Evolutionary conservation across 1,140 invertebrate genomes (phyloP), one percentile per base, ranked within the genome.

Genomic region (Lycorma delicatula): DNA sequence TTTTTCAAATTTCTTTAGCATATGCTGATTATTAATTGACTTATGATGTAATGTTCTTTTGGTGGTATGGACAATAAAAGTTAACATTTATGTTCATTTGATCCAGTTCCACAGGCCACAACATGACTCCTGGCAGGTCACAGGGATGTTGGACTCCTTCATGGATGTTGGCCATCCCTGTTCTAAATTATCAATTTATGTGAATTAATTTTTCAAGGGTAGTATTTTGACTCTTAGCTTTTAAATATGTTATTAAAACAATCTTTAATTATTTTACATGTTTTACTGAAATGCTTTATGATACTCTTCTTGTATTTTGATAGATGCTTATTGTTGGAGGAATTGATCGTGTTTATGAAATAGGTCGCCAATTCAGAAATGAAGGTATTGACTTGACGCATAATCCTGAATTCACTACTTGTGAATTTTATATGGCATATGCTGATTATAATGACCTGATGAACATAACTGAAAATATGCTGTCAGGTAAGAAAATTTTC

Each of bases 361-460:
- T 99, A 64, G 96, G 97, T 0, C 80, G 94, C 63, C 91, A 96
- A 67, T 99, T 99, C 72, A 79, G 97, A 50, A 99, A 99, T 74
- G 97, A 99, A 78, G 93, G 97, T 53, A 99, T 99, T 66, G 97
- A 99, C 75, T 71, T 98, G 63, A 98, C 97, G 0, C 97, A 99
- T 70, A 99, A 99, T 74, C 97, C 97, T 1, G 97, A 99, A 75
- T 99, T 99, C 68, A 99, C 97, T 3, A 97, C 93, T 12, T 97
- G 94, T 72, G 97, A 99, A 78, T 99, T 99, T 74, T 99, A 99
- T 74, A 98, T 99, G 94, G 97, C 97, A 0, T 99, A 99, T 77
- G 97, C 97, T 20, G 97, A 99, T 76, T 99, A 98, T 67, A 84
- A 97, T 72, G 97, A 99, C 76, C 66, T 98, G 2, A 97, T 99